Base-by-base conservation (phyloP, 1,140 invertebrate genomes). In the Onthophagus taurus region DNA sequence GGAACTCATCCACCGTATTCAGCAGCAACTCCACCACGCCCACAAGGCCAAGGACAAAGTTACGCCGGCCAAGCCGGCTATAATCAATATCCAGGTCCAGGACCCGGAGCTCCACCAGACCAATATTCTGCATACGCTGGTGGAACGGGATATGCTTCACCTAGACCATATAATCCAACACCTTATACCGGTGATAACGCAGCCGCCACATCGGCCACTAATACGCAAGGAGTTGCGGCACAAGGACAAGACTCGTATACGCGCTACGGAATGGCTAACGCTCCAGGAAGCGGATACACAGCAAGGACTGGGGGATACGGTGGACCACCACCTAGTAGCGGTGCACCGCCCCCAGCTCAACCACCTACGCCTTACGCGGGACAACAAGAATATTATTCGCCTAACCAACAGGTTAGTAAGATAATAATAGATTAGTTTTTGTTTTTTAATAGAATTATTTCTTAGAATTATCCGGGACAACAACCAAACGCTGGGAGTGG, bases 141-240 rank as follows among this genome's bases (percentile, higher is more conserved):
- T 55, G 67, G 72, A 69, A 75, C 74, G 67, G 75, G 69, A 69
- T 83, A 76, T 77, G 78, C 72, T 54, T 77, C 74, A 42, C 63
- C 69, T 23, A 71, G 79, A 69, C 75, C 77, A 52, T 77, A 81
- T 51, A 82, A 82, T 66, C 78, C 78, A 59, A n/a, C n/a, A n/a
- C 76, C 81, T 50, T 88, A 87, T 57, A 58, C 56, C 41, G 54
- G 58, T 42, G 60, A 59, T 50, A 55, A 55, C 16, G 44, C 51
- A 36, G 54, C 55, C 36, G 52, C 53, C 19, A 53, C 60, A 13
- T 24, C 50, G 8, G 45, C 43, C 16, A 52, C 45, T 45, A 54
- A 42, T 51, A 43, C 39, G 20, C 48, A 47, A 43, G 38, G 47
- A 45, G 46, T 54, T 33, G 52, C 53, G 49, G 55, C 60, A 54